Base-by-base conservation (phyloP, 2,888 invertebrate species). In the Rambutsinella grinnellia region DNA sequence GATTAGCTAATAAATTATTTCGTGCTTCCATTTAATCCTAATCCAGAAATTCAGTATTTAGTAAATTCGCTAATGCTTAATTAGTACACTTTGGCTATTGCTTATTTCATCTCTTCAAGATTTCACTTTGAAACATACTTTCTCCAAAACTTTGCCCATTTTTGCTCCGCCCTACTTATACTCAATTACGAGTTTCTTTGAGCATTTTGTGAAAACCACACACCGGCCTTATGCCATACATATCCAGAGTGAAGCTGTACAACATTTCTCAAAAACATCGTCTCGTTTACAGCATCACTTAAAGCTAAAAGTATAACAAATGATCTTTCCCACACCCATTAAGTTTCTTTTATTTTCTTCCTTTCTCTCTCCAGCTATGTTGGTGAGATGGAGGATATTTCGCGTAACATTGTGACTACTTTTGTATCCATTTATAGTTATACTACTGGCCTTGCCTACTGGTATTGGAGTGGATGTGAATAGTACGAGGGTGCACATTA, bases 291-390 rank as follows among this genome's bases (percentile, higher is more conserved):
- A 54, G 47, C 47, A 56, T 21, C 70, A 70, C 70, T 70, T 70
- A 70, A 62, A 62, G 62, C 70, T 61, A 71, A 63, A 71, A 71
- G 71, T 71, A 71, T 71, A 71, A 71, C 71, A 71, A 71, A 71
- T 71, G 71, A 71, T 71, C 63, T 71, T 71, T 71, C 71, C 71
- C 71, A 71, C 62, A 71, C 71, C 71, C 71, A 71, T 71, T 71
- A 71, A 69, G 69, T 69, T 69, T 69, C 69, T 69, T 58, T 61
- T 36, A 36, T 36, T 36, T 36, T 36, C 36, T 36, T 13, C 13
- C 6, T 36, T 13, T 68, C 28, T 28, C 54, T 56, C 47, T 57
- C 47, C 27, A 54, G 49, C 47, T 46, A 63, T 19, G 26, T 13
- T 44, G 65, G 54, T n/a, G n/a, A n/a, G n/a, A n/a, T n/a, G n/a